Evolutionary conservation across 2,797 vertebrate species (phyloP).

Genomic region (Poecile montanus): DNA sequence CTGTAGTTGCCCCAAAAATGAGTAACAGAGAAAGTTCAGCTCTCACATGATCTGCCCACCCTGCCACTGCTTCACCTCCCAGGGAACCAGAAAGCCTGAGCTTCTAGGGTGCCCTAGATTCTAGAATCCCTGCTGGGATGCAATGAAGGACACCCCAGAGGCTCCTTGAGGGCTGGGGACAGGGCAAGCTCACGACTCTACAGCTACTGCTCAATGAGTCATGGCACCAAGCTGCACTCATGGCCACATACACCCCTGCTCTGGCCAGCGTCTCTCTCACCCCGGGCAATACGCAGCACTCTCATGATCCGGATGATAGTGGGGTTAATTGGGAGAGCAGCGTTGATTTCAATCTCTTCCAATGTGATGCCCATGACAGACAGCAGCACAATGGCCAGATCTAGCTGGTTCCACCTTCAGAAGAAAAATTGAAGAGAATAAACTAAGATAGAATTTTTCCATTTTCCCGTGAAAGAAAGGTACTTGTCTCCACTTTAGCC

Average conservation of each 20-base stretch:
- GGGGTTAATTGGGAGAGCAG: conserved; percentile 95
- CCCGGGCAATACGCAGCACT: conserved; percentile 92
- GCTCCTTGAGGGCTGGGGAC: background rate
- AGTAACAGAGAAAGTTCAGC: background rate
- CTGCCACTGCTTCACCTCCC: background rate
- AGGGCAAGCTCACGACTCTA: background rate
- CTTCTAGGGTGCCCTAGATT: background rate
- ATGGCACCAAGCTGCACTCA: background rate
- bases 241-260: background rate
- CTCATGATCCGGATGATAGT: conserved; percentile 98
- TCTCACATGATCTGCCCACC: background rate
- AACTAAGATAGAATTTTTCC: background rate
- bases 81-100: background rate
- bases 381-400: conserved; percentile 94
- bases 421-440: conserved; percentile 17
- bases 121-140: background rate
- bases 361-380: conserved; percentile 95
- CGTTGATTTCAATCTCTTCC: conserved; percentile 96
- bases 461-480: background rate
- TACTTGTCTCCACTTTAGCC: background rate
- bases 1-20: background rate
- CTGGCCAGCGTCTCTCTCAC: conserved; percentile 69
- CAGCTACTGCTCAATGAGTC: background rate
- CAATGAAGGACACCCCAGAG: background rate
- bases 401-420: conserved; percentile 94